phyloP scores from a whole-genome alignment of 1,140 invertebrate species.

The Caenorhabditis tropicalis region DNA sequence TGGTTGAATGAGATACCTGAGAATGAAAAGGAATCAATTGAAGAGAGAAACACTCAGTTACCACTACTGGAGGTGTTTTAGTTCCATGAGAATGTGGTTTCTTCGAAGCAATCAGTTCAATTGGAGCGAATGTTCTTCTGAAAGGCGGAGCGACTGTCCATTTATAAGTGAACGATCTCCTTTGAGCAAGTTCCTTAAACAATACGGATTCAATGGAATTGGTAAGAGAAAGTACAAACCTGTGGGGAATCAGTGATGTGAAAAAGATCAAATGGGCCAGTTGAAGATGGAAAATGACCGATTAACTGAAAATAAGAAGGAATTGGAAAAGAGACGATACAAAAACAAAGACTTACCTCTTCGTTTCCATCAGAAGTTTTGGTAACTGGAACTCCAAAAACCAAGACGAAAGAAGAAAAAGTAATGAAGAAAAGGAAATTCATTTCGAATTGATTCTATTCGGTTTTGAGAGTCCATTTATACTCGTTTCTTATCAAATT shows the following conservation, averaged over 20 bases:
- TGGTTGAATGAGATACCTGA: too few species aligned
- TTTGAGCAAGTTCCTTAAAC: too few species aligned
- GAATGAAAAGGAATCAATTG: too few species aligned
- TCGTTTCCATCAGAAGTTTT: background rate
- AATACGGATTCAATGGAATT: too few species aligned
- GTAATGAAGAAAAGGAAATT: background rate
- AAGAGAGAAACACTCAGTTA: too few species aligned
- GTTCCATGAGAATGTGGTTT: background rate
- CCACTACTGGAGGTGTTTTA: too few species aligned
- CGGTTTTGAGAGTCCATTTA: background rate
- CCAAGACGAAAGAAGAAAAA: background rate
- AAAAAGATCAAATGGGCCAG: background rate
- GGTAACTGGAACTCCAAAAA: background rate
- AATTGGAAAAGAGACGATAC: too few species aligned
- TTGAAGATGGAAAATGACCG: background rate
- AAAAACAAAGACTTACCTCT: too few species aligned
- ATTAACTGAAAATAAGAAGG: background rate
- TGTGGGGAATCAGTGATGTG: background rate
- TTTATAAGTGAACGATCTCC: background rate
- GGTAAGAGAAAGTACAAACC: background rate
- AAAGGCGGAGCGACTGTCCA: background rate
- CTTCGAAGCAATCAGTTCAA: background rate
- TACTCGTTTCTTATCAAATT: background rate
- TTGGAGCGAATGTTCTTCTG: background rate
- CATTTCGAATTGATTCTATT: background rate